Evolutionary conservation across 1,140 invertebrate genomes (phyloP), one percentile per base, ranked within the genome.

Genomic region (Pararge aegeria): DNA sequence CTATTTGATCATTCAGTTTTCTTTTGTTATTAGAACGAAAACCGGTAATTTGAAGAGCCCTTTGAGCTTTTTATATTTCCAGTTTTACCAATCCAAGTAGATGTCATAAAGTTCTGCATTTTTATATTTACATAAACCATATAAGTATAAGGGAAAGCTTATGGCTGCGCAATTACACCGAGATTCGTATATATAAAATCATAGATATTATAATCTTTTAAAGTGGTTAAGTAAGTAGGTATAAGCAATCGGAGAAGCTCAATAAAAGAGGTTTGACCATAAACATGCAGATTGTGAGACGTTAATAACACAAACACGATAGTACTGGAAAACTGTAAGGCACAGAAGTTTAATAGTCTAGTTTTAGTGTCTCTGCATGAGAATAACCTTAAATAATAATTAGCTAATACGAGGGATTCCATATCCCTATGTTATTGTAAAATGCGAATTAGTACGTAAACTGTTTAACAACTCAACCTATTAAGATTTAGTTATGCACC

Each of bases 181-280:
- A 42, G 38, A 42, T 9, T 42, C 38, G 18, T 15, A 16, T 19
- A 21, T 24, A 38, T 53, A 53, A 53, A 40, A 38, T 21, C 20
- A 38, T 13, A 53, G 19, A 53, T 20, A 53, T 53, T 40, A 53
- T 53, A 20, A 37, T 34, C 30, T 20, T 21, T 53, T 37, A 21
- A 53, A 42, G 38, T 42, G 16, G 38, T 18, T 42, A 42, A 42
- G 15, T 18, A 42, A 42, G 38, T 42, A 5, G 2, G n/a, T n/a
- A n/a, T n/a, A 53, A 40, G 51, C 34, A 38, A 53, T 38, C 13
- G 51, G 37, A 30, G 10, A 21, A 44, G 4, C 4, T 44, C 52
- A 55, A 55, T 55, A 55, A 55, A 55, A 55, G 38, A 27, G n/a
- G 20, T 55, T 55, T 55, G 42, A 55, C 7, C 37, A 55, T 55